phyloP scores from a whole-genome alignment of 2,113 vertebrate species.

The Plecotus auritus region DNA sequence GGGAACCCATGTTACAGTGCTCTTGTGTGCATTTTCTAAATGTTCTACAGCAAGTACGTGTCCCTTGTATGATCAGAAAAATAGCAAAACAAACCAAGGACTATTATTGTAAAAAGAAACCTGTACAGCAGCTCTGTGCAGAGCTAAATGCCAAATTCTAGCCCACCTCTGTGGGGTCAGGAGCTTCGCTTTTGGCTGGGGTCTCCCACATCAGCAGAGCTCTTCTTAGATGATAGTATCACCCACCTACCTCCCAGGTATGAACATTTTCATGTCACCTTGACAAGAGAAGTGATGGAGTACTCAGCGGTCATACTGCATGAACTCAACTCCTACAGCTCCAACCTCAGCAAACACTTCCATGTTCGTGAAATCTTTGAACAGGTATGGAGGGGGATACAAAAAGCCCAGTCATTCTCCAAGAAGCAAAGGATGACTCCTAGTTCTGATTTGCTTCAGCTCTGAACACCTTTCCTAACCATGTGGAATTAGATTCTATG shows the following conservation, averaged over 20 bases:
- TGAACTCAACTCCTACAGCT: constrained; percentile 65
- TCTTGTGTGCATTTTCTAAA: background rate
- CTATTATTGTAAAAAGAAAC: background rate
- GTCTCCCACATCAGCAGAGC: background rate
- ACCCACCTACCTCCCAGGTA: constrained; percentile 5
- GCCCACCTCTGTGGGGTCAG: background rate
- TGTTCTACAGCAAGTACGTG: background rate
- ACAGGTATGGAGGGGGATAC: constrained; percentile 27
- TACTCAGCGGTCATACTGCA: constrained; percentile 35
- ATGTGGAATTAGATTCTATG: background rate
- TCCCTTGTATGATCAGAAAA: background rate
- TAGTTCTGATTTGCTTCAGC: background rate
- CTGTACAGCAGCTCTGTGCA: fast-evolving
- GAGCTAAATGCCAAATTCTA: background rate
- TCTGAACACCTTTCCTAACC: background rate
- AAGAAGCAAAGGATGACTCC: background rate
- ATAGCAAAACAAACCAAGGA: background rate
- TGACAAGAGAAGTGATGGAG: constrained; percentile 52
- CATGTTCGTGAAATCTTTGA: constrained; percentile 61
- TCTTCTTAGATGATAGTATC: background rate
- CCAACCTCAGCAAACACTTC: constrained; percentile 57
- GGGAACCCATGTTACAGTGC: background rate
- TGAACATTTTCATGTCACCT: constrained; percentile 28
- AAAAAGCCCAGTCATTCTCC: background rate
- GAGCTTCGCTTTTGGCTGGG: background rate